phyloP scores from a whole-genome alignment of 64 coral and sea anemone genomes.

The Cladopsammia gracilis region DNA sequence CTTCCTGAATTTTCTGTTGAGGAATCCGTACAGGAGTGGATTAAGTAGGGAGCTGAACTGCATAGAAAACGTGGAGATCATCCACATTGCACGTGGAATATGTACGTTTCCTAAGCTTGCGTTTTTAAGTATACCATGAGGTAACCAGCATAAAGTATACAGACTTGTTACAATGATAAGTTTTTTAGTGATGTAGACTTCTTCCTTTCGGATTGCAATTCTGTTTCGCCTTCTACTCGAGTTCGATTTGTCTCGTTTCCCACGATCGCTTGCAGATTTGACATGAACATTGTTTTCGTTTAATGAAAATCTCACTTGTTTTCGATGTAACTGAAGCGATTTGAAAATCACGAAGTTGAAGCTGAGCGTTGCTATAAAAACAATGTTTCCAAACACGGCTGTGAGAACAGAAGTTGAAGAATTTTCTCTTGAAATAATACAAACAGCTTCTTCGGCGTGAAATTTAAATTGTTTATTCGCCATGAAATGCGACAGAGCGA shows the following conservation, averaged over 20 bases:
- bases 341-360: slow-evolving; percentile 2
- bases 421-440: not conserved
- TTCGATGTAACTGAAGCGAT: not conserved
- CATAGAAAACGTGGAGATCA: not conserved
- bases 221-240: not conserved
- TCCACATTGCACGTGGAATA: slow-evolving; percentile 1
- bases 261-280: too few relatives aligned
- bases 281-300: not conserved
- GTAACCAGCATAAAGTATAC: slow-evolving; percentile 3
- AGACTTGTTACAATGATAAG: not conserved
- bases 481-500: not conserved
- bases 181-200: slow-evolving; percentile 9
- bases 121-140: slow-evolving; percentile 22
- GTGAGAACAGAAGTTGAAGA: not conserved
- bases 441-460: slow-evolving; percentile 20
- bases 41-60: not conserved
- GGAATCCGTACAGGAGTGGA: slow-evolving; percentile 13
- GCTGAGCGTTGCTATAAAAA: not conserved
- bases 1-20: slow-evolving; percentile 27
- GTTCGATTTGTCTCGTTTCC: too few relatives aligned
- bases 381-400: not conserved
- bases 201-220: not conserved
- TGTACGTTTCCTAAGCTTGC: not conserved
- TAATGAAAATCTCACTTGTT: not conserved
- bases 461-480: not conserved